phyloP scores from a whole-genome alignment of 2,113 vertebrate species.

The Stigmatopora nigra region DNA sequence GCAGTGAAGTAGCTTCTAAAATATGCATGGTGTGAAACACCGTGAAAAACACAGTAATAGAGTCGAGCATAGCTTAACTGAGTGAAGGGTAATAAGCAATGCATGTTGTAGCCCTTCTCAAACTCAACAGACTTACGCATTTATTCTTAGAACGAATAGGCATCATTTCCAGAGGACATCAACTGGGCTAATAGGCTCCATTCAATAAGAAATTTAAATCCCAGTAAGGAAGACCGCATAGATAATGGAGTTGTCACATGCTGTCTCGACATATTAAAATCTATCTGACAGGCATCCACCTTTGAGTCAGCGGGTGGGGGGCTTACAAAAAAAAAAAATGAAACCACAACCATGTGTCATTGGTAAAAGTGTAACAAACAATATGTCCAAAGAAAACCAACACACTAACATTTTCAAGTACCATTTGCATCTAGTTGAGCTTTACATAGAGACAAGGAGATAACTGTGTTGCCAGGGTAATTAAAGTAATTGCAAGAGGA shows the following conservation, averaged over 20 bases:
- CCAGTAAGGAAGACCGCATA: slow-evolving; percentile 30
- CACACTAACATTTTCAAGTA: background rate
- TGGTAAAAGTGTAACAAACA: slow-evolving; percentile 14
- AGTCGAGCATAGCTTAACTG: slow-evolving; percentile 16
- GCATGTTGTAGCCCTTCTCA: slow-evolving; percentile 15
- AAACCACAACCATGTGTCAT: slow-evolving; percentile 24
- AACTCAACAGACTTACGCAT: slow-evolving; percentile 29
- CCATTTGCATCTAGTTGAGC: slow-evolving; percentile 21
- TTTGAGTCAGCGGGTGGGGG: slow-evolving; percentile 23
- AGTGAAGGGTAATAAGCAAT: slow-evolving; percentile 18
- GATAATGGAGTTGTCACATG: slow-evolving; percentile 58
- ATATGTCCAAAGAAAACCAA: slow-evolving; percentile 9
- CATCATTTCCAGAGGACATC: slow-evolving; percentile 54
- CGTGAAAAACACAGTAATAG: background rate
- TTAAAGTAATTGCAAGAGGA: slow-evolving; percentile 16
- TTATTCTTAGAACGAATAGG: slow-evolving; percentile 60
- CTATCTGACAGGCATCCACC: slow-evolving; percentile 50
- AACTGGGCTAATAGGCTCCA: slow-evolving; percentile 47
- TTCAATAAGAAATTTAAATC: slow-evolving; percentile 55
- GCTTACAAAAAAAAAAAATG: slow-evolving; percentile 16
- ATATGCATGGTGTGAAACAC: slow-evolving; percentile 32
- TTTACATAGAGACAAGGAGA: slow-evolving; percentile 13
- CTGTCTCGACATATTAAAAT: slow-evolving; percentile 47
- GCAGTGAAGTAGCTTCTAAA: slow-evolving; percentile 18
- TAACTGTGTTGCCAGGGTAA: slow-evolving; percentile 4